Evolutionary conservation across 2,113 vertebrate species (phyloP), one percentile per base, ranked within the genome.

Genomic region (Limanda limanda): DNA sequence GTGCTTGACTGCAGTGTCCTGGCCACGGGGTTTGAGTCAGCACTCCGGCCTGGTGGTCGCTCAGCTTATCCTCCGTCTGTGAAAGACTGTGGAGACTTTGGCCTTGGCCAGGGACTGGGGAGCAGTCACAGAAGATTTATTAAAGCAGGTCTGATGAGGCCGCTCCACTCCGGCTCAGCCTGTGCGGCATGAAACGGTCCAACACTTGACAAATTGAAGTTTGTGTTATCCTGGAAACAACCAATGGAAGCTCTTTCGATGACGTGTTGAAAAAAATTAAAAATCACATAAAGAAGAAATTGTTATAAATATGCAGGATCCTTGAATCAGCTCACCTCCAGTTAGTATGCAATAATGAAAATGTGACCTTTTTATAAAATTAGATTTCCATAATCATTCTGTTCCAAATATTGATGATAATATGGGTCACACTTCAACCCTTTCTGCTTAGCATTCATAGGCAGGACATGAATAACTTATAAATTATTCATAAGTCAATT

Each of bases 51-150:
- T 63, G 52, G 55, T 66, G 63, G 66, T 18, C 45, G 1, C 54
- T n/a, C 75, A 69, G 63, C 79, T 84, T 79, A 74, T 79, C 65
- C 31, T 75, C 27, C 14, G 63, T 17, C 54, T 76, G 13, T 24
- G 8, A 62, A 54, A 55, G 23, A 74, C 70, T 24, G 21, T 17
- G 61, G 45, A 56, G 55, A 65, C 62, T 45, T 42, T 71, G 73
- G 47, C 80, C 23, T 69, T 69, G 59, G 20, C 67, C 51, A 35
- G 14, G 27, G 61, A 81, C 54, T 68, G 4, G 0, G 57, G 10
- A 65, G n/a, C 54, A 75, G 71, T 75, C 78, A 58, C 21, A 65
- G 48, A 52, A 68, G 45, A 77, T 83, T 68, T 78, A 59, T 74
- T 48, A 68, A 62, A 78, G 54, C 24, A 24, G 63, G 52, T 69